Conservation (phyloP, 2,888 invertebrate species). For the Coenonympha glycerion region DNA sequence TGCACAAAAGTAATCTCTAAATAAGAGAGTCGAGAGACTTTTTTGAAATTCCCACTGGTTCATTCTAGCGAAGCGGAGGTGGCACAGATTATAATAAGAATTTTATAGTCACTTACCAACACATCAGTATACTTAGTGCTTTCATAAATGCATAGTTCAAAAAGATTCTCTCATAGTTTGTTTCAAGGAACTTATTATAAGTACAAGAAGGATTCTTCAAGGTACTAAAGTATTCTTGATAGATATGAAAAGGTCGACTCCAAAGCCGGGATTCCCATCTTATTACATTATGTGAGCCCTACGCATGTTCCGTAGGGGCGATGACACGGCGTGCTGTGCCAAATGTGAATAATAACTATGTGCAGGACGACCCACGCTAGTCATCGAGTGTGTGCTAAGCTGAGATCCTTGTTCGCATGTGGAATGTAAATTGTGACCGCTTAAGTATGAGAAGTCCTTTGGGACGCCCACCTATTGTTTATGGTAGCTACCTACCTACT, state of each 20-base stretch:
- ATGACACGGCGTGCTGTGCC: slow-evolving; percentile 54
- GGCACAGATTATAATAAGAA: too few species aligned
- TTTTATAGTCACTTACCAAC: too few species aligned
- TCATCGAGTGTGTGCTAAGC: slow-evolving; percentile 45
- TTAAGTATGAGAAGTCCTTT: slow-evolving; percentile 13
- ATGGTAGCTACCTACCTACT: background rate
- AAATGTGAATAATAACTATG: slow-evolving; percentile 66
- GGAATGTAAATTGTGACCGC: slow-evolving; percentile 45
- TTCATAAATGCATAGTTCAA: too few species aligned
- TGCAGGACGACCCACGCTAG: slow-evolving; percentile 46
- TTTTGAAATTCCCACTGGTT: too few species aligned
- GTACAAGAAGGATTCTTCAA: too few species aligned
- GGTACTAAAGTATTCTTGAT: background rate
- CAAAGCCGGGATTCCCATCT: slow-evolving; percentile 30
- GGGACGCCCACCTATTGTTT: slow-evolving; percentile 25
- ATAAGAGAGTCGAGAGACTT: too few species aligned
- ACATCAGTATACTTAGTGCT: too few species aligned
- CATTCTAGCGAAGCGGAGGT: too few species aligned
- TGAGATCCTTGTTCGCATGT: slow-evolving; percentile 53
- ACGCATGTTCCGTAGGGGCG: slow-evolving; percentile 37
- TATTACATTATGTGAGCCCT: slow-evolving; percentile 31
- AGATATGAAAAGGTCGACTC: background rate
- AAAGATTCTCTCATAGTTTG: too few species aligned
- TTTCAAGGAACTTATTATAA: background rate
- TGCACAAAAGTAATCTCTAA: too few species aligned